Percentiles rank a stretch among this genome's conserved stretches.
phyloP scores from a whole-genome alignment of 2,113 vertebrate genomes.

The Panthera uncia region DNA sequence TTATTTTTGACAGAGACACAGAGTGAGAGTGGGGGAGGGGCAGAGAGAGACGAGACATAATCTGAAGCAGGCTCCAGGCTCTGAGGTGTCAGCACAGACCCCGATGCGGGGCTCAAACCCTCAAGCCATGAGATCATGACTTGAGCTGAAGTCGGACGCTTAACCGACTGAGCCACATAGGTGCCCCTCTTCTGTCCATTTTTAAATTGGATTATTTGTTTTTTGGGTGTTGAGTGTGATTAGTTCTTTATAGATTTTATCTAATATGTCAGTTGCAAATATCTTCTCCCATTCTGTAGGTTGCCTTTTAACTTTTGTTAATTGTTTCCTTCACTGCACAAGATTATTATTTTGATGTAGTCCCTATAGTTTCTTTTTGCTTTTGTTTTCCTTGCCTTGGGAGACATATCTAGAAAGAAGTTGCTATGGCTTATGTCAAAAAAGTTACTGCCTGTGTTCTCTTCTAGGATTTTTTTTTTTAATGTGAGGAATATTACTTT shows the following conservation, averaged over 20 bases:
- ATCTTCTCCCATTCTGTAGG: neutral
- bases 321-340: neutral
- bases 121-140: too few relatives aligned
- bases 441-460: neutral
- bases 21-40: too few relatives aligned
- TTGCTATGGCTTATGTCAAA: neutral
- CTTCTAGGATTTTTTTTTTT: neutral
- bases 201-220: neutral
- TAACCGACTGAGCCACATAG: too few relatives aligned
- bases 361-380: neutral
- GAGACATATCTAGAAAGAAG: neutral
- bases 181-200: neutral
- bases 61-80: too few relatives aligned
- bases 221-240: neutral
- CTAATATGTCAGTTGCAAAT: neutral
- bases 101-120: too few relatives aligned
- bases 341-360: neutral
- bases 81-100: too few relatives aligned
- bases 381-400: neutral
- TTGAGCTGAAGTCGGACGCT: too few relatives aligned
- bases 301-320: neutral
- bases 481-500: conserved; percentile 30
- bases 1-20: too few relatives aligned
- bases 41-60: too few relatives aligned
- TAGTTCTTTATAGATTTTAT: neutral